phyloP scores from a whole-genome alignment of 2,888 invertebrate species.

The Ophion ventricosus region DNA sequence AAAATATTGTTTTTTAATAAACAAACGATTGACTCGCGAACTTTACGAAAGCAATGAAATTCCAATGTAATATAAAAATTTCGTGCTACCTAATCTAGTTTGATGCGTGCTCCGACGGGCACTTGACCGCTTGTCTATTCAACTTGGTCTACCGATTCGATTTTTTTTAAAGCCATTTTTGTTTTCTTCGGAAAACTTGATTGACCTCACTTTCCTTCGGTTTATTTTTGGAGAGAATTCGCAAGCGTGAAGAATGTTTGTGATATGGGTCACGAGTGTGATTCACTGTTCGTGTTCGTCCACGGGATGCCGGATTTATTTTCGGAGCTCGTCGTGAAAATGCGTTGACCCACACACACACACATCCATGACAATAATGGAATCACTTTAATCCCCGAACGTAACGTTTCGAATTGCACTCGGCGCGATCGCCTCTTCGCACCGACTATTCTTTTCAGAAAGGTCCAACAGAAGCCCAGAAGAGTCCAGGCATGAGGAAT shows the following conservation, averaged over 20 bases:
- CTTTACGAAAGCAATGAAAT: too few species aligned
- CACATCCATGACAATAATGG: slow-evolving; percentile 8
- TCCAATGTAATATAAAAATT: too few species aligned
- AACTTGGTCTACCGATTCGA: not conserved
- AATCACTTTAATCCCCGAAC: not conserved
- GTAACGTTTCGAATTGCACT: not conserved
- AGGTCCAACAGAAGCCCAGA: too few species aligned
- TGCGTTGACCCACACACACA: slow-evolving; percentile 11
- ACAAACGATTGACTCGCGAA: too few species aligned
- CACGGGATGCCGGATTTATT: slow-evolving; percentile 28
- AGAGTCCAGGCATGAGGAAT: too few species aligned
- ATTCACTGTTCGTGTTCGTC: slow-evolving; percentile 21
- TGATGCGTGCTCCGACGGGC: too few species aligned
- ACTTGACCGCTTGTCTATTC: too few species aligned
- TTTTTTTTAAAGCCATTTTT: not conserved
- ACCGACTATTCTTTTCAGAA: too few species aligned
- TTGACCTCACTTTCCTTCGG: slow-evolving; percentile 4
- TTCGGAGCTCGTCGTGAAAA: slow-evolving; percentile 1
- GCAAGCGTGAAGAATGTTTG: slow-evolving; percentile 24
- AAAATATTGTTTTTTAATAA: too few species aligned
- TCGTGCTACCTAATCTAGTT: too few species aligned
- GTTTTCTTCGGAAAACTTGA: not conserved
- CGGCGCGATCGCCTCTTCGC: not conserved
- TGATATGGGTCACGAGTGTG: slow-evolving; percentile 41
- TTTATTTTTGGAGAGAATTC: slow-evolving; percentile 10